These are phyloP conservation scores for Rousettus madagascariensis DNA, from an alignment of 2,797 vertebrate genomes.

Conservation along the genomic window DNA sequence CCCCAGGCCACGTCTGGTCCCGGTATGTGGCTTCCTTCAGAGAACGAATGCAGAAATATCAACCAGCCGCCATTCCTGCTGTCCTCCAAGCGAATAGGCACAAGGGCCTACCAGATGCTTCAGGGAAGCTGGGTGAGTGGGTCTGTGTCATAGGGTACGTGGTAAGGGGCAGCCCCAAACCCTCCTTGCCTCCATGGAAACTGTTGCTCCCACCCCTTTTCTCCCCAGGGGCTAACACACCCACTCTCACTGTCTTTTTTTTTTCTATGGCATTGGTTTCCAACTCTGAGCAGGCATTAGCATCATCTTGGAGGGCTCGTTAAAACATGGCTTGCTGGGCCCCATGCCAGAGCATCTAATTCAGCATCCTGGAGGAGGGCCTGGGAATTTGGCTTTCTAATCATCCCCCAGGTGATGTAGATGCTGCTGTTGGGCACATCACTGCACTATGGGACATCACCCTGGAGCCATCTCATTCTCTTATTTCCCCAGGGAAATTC, in stretches of 20 bases:
- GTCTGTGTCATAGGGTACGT: not conserved
- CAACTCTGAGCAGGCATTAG: not conserved
- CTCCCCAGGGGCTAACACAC: not conserved
- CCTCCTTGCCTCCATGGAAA: not conserved
- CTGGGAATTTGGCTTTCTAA: not conserved
- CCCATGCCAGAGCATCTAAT: not conserved
- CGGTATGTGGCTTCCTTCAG: slow-evolving; percentile 69
- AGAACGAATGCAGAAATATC: not conserved
- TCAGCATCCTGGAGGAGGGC: not conserved
- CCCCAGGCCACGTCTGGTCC: slow-evolving; percentile 77
- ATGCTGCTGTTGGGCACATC: not conserved
- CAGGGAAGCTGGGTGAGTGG: slow-evolving; percentile 79
- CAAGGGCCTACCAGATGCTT: slow-evolving; percentile 59
- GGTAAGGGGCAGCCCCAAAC: not conserved
- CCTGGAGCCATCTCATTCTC: not conserved
- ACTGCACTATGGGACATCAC: not conserved
- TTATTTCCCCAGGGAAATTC: not conserved
- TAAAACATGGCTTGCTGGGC: not conserved
- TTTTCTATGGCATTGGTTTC: not conserved
- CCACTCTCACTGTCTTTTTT: not conserved
- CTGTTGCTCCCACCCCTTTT: not conserved
- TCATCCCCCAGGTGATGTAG: not conserved
- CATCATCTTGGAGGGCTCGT: not conserved
- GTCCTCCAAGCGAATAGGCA: slow-evolving; percentile 76
- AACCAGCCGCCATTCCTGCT: slow-evolving; percentile 80